Base-by-base conservation (phyloP, 2,113 vertebrate genomes). In the Sylvicapra grimmia region DNA sequence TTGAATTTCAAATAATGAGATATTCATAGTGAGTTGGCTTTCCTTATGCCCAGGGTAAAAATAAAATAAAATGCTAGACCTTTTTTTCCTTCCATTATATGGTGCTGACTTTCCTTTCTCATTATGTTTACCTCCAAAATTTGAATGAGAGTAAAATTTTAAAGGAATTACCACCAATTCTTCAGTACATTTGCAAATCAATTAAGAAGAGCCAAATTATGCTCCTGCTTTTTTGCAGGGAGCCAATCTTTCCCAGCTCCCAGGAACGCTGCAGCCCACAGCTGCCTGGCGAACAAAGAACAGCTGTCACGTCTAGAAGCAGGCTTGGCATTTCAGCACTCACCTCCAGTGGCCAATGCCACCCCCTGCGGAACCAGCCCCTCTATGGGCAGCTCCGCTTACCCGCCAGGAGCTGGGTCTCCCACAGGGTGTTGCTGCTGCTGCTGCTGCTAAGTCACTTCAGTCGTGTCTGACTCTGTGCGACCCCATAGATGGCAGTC, bases 1-100 rank as follows among this genome's bases (percentile, higher is more conserved):
- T 98, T 98, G 96, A 98, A 98, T 98, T 98, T 98, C 98, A 98
- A 98, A 97, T 98, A 98, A 98, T 97, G 97, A 98, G 97, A 89
- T 97, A 98, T 96, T 93, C 98, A 93, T 33, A 11, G 84, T 51
- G 47, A 97, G 61, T 27, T 95, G 97, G 86, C 89, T 90, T 93
- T 96, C 77, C 87, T 96, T 88, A 0, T 36, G 75, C 96, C 61
- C 68, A 89, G 15, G 56, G 96, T 86, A 97, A 97, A 98, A 88
- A 97, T 49, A 94, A 94, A 56, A 63, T 8, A 83, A 94, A 98
- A 92, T 0, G 5, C 80, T 58, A 96, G 83, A 96, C 68, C 3
- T 65, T 95, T 92, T 85, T 93, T 93, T 72, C 89, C 47, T 82
- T 85, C 27, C 59, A 33, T 2, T 11, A 85, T 3, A 61, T 51